Evolutionary conservation across 2,113 vertebrate species (phyloP).

Genomic region (Gymnorhina tibicen): DNA sequence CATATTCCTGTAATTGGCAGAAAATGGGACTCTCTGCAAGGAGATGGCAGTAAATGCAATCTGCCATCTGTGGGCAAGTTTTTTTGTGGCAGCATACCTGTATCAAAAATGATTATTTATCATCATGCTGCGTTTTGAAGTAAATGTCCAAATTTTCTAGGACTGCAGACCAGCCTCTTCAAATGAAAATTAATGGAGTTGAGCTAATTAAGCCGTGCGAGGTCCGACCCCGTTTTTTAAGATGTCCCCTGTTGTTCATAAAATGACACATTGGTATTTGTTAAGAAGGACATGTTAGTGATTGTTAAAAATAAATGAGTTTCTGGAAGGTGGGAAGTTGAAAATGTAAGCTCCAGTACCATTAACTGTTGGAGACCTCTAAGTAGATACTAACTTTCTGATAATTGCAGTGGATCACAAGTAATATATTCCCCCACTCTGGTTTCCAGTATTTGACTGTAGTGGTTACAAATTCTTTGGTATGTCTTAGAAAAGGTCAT

Average conservation of each 20-base stretch:
- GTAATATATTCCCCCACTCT: background rate
- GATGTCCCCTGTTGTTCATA: background rate
- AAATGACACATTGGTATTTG: background rate
- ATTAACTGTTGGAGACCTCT: background rate
- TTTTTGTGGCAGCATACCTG: background rate
- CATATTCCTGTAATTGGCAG: background rate
- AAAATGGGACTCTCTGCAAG: background rate
- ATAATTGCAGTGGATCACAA: background rate
- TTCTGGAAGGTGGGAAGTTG: background rate
- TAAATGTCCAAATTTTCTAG: background rate
- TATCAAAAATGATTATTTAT: background rate
- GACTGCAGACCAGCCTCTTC: background rate
- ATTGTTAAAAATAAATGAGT: background rate
- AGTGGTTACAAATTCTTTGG: background rate
- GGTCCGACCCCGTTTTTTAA: background rate
- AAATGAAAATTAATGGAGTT: conserved; percentile 13
- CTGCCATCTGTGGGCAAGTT: background rate
- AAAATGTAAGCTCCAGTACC: background rate
- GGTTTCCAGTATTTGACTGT: background rate
- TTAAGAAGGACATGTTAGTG: background rate
- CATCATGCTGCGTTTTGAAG: background rate
- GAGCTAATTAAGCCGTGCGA: background rate
- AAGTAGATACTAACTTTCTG: background rate
- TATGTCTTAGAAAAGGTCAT: background rate
- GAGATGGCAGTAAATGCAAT: background rate